These are phyloP conservation scores for Elegia similella DNA, from an alignment of 2,888 invertebrate genomes.

Conservation along the genomic window DNA sequence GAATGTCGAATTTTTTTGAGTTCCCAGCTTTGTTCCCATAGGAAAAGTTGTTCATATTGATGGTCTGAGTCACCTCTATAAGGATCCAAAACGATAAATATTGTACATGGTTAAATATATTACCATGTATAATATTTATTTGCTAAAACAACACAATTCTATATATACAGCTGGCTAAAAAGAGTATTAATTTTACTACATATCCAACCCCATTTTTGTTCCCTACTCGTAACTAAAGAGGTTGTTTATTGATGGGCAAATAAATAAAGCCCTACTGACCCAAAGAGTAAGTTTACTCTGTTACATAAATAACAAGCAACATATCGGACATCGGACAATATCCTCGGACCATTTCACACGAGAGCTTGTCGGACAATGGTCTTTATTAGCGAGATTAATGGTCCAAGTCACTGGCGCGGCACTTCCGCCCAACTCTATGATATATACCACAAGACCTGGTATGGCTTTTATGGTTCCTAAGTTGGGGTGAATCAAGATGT, in stretches of 20 bases:
- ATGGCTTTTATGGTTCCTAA: background rate
- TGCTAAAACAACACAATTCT: too few relatives aligned
- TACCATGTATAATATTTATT: too few relatives aligned
- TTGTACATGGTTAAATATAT: too few relatives aligned
- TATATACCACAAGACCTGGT: conserved; percentile 1
- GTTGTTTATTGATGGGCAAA: background rate
- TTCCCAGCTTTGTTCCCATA: too few relatives aligned
- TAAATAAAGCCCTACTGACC: background rate
- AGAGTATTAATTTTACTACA: too few relatives aligned
- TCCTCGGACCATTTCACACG: conserved; percentile 16
- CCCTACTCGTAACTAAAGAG: background rate
- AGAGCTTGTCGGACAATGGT: conserved; percentile 10
- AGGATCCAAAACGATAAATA: too few relatives aligned
- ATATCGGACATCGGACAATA: conserved; percentile 13
- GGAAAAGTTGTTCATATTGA: too few relatives aligned
- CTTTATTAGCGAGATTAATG: conserved; percentile 21
- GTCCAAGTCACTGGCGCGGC: conserved; percentile 3
- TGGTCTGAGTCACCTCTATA: too few relatives aligned
- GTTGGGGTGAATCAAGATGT: too few relatives aligned
- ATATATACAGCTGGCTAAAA: too few relatives aligned
- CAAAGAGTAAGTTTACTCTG: background rate
- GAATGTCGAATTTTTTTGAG: too few relatives aligned
- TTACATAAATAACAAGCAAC: conserved; percentile 5
- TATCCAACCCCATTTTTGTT: too few relatives aligned
- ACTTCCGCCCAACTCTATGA: background rate